Evolutionary conservation across 2,888 invertebrate genomes (phyloP), one percentile per base, ranked within the genome.

Genomic region (Thymelicus lineola): DNA sequence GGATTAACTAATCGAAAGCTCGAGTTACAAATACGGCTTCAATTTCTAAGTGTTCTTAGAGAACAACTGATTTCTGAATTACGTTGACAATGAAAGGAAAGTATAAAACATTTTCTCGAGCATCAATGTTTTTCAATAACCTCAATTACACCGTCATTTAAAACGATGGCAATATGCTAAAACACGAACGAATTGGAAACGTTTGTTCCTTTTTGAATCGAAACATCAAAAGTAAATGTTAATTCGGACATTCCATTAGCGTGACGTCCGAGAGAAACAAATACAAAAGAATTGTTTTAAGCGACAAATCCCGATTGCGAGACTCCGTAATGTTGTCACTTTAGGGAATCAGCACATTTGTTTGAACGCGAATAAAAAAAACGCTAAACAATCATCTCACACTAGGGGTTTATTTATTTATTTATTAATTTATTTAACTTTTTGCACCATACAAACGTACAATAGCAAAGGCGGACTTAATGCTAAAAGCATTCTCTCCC

Each of bases 221-320:
- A 57, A 55, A 68, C 72, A 74, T 76, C 75, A 77, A 77, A 77
- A 70, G 71, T 70, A 69, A 74, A 72, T 71, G 73, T 73, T 74
- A 73, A 75, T 75, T 76, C 72, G 72, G 73, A 73, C 73, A 73
- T 76, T 75, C 77, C 75, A 76, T 77, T 76, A 75, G 73, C 65
- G 70, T 66, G 48, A 65, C 53, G 63, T 64, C 46, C 63, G 53
- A 20, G 62, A 50, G 63, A 58, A 50, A 71, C 53, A 57, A 72
- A 66, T 71, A 73, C 74, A 71, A 73, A 73, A 73, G 60, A 63
- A 70, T 65, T 65, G 59, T 64, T 70, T 70, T 59, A 69, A 64
- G 59, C 58, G 69, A 69, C 69, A 69, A 69, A 69, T 64, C 63
- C 58, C 48, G 63, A 59, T 20, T 69, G 60, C 58, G 58, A 53